phyloP scores from a whole-genome alignment of 2,113 vertebrate genomes.

The Cichladusa arquata region DNA sequence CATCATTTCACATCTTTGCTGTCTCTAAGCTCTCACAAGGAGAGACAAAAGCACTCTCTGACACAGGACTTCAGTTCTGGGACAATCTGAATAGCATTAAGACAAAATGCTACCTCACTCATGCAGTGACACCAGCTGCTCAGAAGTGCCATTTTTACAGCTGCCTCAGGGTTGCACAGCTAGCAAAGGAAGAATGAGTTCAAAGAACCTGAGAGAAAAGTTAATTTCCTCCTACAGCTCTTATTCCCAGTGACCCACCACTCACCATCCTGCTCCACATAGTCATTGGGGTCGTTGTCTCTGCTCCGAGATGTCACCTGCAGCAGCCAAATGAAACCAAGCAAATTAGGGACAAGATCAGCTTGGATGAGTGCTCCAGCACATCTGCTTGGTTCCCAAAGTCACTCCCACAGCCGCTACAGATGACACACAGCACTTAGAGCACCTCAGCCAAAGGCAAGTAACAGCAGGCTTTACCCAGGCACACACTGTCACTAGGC shows the following conservation, averaged over 20 bases:
- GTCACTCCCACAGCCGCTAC: neutral
- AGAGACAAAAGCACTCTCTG: neutral
- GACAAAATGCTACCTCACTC: neutral
- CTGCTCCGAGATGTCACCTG: slow-evolving; percentile 96
- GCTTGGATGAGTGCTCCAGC: neutral
- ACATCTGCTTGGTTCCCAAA: neutral
- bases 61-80: neutral
- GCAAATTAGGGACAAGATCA: neutral
- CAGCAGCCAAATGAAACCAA: neutral
- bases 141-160: neutral
- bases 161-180: fast-evolving
- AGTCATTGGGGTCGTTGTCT: slow-evolving; percentile 96
- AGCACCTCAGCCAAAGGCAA: neutral
- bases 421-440: neutral
- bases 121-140: neutral
- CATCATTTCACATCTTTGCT: neutral
- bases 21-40: neutral
- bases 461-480: neutral
- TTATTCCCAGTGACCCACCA: neutral
- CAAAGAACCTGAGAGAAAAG: neutral
- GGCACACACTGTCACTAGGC: neutral
- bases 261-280: slow-evolving; percentile 94
- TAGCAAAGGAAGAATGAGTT: neutral
- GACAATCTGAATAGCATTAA: neutral
- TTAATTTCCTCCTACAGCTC: neutral